Evolutionary conservation across 2,888 invertebrate genomes (phyloP).

Genomic region (Fragum whitleyi): DNA sequence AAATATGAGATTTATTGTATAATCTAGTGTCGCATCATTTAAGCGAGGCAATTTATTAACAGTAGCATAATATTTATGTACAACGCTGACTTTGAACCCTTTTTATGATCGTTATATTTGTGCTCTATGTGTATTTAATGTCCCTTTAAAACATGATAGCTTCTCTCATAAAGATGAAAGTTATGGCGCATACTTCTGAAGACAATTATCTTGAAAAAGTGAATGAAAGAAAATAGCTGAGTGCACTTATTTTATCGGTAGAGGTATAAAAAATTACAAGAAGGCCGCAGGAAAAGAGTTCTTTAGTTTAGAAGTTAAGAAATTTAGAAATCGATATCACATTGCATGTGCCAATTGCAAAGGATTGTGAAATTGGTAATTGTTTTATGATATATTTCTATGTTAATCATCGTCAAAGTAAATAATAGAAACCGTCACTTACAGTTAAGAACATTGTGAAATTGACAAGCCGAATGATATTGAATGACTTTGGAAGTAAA

Average conservation of each 20-base stretch:
- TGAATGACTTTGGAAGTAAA: too few relatives aligned
- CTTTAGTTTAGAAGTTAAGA: too few relatives aligned
- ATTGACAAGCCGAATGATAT: too few relatives aligned
- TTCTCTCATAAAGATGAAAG: background rate
- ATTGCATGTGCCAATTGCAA: too few relatives aligned
- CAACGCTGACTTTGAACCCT: background rate
- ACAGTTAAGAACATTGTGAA: too few relatives aligned
- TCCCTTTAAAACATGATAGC: background rate
- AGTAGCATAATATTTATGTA: conserved; percentile 4
- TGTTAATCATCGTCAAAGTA: too few relatives aligned
- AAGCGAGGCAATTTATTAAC: conserved; percentile 4
- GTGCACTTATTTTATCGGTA: background rate
- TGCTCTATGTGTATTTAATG: background rate
- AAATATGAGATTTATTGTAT: background rate
- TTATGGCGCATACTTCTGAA: background rate
- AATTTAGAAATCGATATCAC: too few relatives aligned
- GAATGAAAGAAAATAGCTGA: background rate
- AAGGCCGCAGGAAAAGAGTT: too few relatives aligned
- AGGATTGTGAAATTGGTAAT: too few relatives aligned
- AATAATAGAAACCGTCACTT: too few relatives aligned
- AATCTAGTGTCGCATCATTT: background rate
- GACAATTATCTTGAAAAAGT: conserved; percentile 1
- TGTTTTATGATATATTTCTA: too few relatives aligned
- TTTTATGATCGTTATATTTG: conserved; percentile 1
- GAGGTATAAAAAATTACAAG: too few relatives aligned